These are phyloP conservation scores for Spinus pinus DNA, from an alignment of 2,797 vertebrate species.

Conservation along the genomic window DNA sequence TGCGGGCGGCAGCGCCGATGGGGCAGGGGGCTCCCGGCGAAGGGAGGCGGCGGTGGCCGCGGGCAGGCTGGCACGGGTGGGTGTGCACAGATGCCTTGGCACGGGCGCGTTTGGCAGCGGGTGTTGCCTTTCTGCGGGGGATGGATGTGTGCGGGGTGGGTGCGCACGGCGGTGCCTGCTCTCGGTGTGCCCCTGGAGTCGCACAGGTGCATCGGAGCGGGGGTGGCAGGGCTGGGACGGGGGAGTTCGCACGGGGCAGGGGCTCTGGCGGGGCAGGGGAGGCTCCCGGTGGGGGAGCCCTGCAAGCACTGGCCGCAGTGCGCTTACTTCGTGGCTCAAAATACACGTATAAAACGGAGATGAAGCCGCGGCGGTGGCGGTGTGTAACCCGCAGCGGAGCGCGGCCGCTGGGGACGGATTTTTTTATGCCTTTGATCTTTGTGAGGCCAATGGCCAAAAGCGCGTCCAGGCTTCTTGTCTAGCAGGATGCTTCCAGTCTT, in stretches of 20 bases:
- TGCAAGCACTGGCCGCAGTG: neutral
- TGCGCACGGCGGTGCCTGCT: neutral
- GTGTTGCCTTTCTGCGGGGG: accelerated
- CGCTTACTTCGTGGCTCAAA: neutral
- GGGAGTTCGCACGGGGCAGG: neutral
- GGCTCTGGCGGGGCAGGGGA: neutral
- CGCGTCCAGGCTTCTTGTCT: neutral
- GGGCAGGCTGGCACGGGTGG: neutral
- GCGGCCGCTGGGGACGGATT: neutral
- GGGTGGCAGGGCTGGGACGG: neutral
- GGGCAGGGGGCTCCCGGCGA: neutral
- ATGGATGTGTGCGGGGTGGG: neutral
- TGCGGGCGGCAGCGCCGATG: neutral
- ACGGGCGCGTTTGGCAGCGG: neutral
- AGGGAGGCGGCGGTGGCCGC: neutral
- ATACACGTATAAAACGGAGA: neutral
- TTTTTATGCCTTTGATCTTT: neutral
- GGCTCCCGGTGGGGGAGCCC: neutral
- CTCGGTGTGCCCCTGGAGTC: neutral
- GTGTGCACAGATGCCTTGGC: neutral
- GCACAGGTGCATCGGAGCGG: neutral
- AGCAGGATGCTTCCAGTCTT: neutral
- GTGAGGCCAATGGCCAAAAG: neutral
- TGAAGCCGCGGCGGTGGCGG: neutral
- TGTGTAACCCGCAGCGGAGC: neutral